Evolutionary conservation across 2,113 vertebrate species (phyloP), one percentile per base, ranked within the genome.

Genomic region (Chrysemys picta): DNA sequence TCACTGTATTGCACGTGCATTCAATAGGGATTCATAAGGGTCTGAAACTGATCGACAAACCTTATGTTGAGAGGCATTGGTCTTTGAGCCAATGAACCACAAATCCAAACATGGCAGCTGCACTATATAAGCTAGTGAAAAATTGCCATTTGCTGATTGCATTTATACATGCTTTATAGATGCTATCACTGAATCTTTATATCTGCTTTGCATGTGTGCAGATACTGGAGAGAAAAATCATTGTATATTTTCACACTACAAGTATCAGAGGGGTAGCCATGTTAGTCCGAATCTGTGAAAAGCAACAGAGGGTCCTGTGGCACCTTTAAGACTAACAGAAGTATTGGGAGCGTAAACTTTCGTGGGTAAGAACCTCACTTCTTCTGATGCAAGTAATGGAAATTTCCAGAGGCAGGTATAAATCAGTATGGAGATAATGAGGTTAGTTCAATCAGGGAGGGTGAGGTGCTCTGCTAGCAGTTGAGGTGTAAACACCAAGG

Each of bases 1-100:
- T 31, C 53, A 0, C 3, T 62, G 5, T 1, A 5, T 1, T 3
- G 35, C 27, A 2, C 49, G 2, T 50, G 53, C 35, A 2, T 45
- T 31, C 1, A 10, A 8, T 78, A 35, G 57, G 65, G 83, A 50
- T 83, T 85, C 84, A 19, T 87, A 57, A 79, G 24, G n/a, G 57
- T 2, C 3, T 95, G 47, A 38, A 19, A 3, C 57, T 47, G 62
- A 17, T 22, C 65, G 65, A 11, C 50, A 89, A 89, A 88, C 22
- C 4, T 54, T 52, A 10, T 10, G 19, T 69, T 89, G 94, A 90
- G 27, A 69, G 47, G 8, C n/a, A 16, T 0, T 5, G 42, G 10
- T 91, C 80, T 82, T 76, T 9, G 13, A 84, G 47, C 9, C 59
- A 85, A 3, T 29, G 4, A 92, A 21, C 10, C 21, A 81, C 31